phyloP scores from a whole-genome alignment of 2,888 invertebrate genomes.

The Drosophila stalkeri region DNA sequence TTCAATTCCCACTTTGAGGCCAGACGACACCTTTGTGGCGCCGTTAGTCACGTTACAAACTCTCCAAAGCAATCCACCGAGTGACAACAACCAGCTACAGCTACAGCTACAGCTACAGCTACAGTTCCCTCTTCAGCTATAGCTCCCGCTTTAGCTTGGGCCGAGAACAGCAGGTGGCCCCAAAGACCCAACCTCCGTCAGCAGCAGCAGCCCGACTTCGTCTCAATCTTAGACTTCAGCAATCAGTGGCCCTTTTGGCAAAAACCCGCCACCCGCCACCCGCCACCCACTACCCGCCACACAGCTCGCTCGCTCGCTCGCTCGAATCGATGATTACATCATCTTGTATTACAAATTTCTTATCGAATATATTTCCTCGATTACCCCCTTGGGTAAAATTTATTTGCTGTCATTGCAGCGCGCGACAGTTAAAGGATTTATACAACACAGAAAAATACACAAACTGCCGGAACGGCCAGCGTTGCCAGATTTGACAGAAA shows the following conservation, averaged over 20 bases:
- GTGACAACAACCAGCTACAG: conserved; percentile 73
- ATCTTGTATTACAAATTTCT: conserved; percentile 80
- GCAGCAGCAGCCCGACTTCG: conserved; percentile 1
- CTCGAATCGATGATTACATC: conserved; percentile 71
- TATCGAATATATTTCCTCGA: conserved; percentile 84
- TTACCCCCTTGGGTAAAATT: conserved; percentile 85
- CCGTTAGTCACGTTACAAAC: conserved; percentile 73
- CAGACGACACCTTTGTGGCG: conserved; percentile 79
- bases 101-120: neutral
- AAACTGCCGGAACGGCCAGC: conserved; percentile 20
- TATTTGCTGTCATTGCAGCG: conserved; percentile 82
- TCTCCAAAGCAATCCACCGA: conserved; percentile 78
- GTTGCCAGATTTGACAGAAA: conserved; percentile 4
- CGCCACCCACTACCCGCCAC: neutral
- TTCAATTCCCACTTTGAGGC: conserved; percentile 25
- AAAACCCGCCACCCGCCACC: too few relatives aligned
- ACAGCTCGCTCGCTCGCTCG: conserved; percentile 9
- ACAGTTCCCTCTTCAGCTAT: neutral
- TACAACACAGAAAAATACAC: conserved; percentile 39
- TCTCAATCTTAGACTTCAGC: conserved; percentile 26
- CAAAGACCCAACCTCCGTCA: conserved; percentile 15
- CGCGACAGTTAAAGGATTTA: conserved; percentile 83
- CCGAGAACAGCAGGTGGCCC: conserved; percentile 12
- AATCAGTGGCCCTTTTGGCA: conserved; percentile 21
- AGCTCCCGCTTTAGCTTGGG: neutral